phyloP scores from a whole-genome alignment of 2,888 invertebrate genomes.

The Hemistola chrysoprasaria region DNA sequence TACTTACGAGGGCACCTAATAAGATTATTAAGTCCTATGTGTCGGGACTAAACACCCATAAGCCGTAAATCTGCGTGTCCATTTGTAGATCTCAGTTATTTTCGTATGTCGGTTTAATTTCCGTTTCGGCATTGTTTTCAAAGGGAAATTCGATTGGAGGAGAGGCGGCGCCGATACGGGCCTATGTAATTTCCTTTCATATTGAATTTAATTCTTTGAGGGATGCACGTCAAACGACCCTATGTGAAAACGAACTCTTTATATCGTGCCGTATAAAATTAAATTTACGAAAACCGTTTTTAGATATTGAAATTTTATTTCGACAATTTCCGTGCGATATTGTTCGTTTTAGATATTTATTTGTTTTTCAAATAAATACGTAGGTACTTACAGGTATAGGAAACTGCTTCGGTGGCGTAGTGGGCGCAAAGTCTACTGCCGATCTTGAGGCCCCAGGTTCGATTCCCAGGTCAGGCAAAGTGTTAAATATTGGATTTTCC shows the following conservation, averaged over 20 bases:
- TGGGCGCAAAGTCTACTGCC: too few species aligned
- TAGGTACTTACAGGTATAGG: too few species aligned
- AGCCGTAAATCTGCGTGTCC: constrained; percentile 50
- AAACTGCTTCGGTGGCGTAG: too few species aligned
- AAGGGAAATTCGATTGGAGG: constrained; percentile 69
- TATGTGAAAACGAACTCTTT: constrained; percentile 48
- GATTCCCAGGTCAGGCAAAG: too few species aligned
- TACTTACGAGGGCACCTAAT: too few species aligned
- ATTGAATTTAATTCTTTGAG: constrained; percentile 72
- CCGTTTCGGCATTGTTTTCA: constrained; percentile 74
- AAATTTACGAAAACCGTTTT: constrained; percentile 48
- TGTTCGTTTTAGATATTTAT: constrained; percentile 3
- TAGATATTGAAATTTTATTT: constrained; percentile 31
- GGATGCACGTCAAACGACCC: constrained; percentile 57
- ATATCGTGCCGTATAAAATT: constrained; percentile 38
- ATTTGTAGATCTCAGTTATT: constrained; percentile 57
- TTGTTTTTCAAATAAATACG: neutral
- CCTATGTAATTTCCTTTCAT: constrained; percentile 74
- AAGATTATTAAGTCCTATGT: too few species aligned
- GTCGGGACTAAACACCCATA: constrained; percentile 17
- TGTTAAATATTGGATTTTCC: too few species aligned
- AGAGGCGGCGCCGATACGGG: constrained; percentile 64
- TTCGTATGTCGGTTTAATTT: constrained; percentile 73
- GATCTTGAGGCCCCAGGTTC: too few species aligned
- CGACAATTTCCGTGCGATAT: constrained; percentile 21